phyloP scores from a whole-genome alignment of 2,888 invertebrate genomes.

The Sisyra nigra region DNA sequence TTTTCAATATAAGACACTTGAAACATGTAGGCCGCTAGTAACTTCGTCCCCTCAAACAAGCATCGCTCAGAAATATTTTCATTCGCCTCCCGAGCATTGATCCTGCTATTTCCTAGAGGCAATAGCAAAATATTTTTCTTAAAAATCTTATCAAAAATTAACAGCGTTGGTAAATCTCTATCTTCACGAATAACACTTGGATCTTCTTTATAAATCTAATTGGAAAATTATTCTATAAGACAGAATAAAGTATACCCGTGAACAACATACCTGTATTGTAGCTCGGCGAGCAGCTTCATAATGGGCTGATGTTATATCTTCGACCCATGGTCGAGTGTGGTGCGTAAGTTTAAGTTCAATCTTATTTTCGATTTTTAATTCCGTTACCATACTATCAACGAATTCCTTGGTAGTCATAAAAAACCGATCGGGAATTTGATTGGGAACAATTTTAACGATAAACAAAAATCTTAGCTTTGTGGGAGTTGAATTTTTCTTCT shows the following conservation, averaged over 20 bases:
- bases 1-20: conserved; percentile 15
- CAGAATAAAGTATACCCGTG: too few species aligned
- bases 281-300: conserved; percentile 28
- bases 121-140: conserved; percentile 26
- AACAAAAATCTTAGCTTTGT: conserved; percentile 21
- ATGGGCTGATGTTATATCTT: conserved; percentile 22
- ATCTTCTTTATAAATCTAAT: conserved; percentile 28
- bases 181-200: conserved; percentile 29
- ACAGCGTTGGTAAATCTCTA: conserved; percentile 22
- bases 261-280: conserved; percentile 23
- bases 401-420: conserved; percentile 16
- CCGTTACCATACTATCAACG: conserved; percentile 18
- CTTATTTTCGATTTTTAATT: conserved; percentile 21
- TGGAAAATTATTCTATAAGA: conserved; percentile 6
- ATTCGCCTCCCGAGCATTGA: conserved; percentile 22
- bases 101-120: conserved; percentile 23
- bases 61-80: conserved; percentile 26
- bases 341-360: conserved; percentile 19
- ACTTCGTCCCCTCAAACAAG: conserved; percentile 28
- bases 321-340: conserved; percentile 26
- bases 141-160: conserved; percentile 24
- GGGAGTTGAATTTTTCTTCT: conserved; percentile 17
- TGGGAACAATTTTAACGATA: conserved; percentile 25
- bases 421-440: conserved; percentile 21
- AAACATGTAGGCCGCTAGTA: conserved; percentile 27